Percentiles rank a stretch among this genome's conserved stretches.
phyloP scores from a whole-genome alignment of 2,888 invertebrate genomes.

The Argynnis bischoffii region DNA sequence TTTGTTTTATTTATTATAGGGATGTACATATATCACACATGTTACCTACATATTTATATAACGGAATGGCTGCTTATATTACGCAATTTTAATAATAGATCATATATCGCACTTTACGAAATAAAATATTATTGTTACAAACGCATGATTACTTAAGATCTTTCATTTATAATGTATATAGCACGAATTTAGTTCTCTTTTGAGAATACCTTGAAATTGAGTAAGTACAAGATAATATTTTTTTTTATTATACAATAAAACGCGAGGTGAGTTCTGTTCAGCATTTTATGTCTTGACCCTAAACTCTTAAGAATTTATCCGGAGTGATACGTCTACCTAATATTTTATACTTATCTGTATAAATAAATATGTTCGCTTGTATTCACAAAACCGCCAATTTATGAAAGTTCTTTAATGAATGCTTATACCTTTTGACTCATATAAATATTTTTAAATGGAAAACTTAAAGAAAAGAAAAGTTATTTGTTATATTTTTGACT shows the following conservation, averaged over 20 bases:
- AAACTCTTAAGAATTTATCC: background rate
- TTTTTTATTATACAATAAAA: conserved; percentile 3
- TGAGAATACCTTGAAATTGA: background rate
- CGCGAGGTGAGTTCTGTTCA: background rate
- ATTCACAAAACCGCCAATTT: too few species aligned
- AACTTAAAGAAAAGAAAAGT: too few species aligned
- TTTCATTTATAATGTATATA: background rate
- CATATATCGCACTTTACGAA: background rate
- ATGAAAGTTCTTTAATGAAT: too few species aligned
- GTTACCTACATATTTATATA: conserved; percentile 16
- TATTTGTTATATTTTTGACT: too few species aligned
- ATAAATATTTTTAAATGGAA: too few species aligned
- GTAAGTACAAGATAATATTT: background rate
- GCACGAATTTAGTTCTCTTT: background rate
- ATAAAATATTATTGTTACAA: background rate
- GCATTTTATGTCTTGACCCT: conserved; percentile 3
- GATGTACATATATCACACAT: conserved; percentile 10
- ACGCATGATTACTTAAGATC: conserved; percentile 3
- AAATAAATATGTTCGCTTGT: too few species aligned
- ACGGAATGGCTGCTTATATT: conserved; percentile 10
- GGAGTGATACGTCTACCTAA: too few species aligned
- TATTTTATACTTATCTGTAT: too few species aligned
- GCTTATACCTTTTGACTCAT: too few species aligned
- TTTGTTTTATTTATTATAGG: conserved; percentile 21
- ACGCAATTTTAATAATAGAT: background rate